These are phyloP conservation scores for Porites rus DNA, from an alignment of 92 coral and sea anemone species.

Conservation along the genomic window DNA sequence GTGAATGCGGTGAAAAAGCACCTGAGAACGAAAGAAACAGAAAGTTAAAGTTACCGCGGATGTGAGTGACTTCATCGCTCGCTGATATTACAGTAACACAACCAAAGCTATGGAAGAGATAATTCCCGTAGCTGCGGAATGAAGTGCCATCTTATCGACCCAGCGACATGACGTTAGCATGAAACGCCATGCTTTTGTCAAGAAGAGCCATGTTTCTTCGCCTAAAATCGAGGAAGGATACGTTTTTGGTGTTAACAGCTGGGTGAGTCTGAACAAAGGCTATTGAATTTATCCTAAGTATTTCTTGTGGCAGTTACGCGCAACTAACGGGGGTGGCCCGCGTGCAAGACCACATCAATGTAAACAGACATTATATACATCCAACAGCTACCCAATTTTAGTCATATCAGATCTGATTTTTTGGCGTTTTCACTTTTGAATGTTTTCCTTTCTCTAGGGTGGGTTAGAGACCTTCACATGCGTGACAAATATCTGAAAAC, in stretches of 20 bases:
- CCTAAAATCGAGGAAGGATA: constrained; percentile 75
- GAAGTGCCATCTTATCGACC: background rate
- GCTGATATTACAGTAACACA: background rate
- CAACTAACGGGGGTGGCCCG: background rate
- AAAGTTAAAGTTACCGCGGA: background rate
- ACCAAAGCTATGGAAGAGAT: background rate
- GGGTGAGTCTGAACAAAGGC: constrained; percentile 82
- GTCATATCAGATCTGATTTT: background rate
- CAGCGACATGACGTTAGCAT: constrained; percentile 72
- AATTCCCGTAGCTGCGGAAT: constrained; percentile 1
- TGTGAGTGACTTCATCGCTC: background rate
- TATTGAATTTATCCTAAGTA: background rate
- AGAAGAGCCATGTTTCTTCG: constrained; percentile 72
- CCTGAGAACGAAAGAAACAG: background rate
- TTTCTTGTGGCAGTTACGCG: background rate
- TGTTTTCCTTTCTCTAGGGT: background rate
- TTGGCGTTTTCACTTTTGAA: background rate
- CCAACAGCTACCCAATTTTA: background rate
- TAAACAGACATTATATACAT: constrained; percentile 2
- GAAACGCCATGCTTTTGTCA: constrained; percentile 97
- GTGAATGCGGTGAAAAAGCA: background rate
- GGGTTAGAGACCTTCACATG: background rate
- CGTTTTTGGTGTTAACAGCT: constrained; percentile 96
- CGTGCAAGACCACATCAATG: background rate
- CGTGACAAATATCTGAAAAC: constrained; percentile 13